Evolutionary conservation across 2,888 invertebrate genomes (phyloP).

Genomic region (Morinoia aosen): DNA sequence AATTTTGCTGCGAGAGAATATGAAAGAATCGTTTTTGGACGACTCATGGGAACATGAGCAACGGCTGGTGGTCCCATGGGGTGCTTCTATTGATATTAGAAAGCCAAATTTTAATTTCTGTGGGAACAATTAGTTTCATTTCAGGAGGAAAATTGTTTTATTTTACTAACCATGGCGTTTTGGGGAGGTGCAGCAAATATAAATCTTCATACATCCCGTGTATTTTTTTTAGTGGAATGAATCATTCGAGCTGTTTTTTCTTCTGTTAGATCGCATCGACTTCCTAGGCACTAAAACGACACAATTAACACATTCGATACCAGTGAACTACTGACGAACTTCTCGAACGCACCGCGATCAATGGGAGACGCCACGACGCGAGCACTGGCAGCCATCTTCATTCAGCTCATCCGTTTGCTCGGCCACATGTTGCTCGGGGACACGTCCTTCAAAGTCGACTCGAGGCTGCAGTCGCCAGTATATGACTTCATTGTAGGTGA

Average conservation of each 20-base stretch:
- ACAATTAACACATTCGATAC: not conserved
- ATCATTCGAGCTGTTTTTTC: not conserved
- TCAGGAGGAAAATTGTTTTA: too few relatives aligned
- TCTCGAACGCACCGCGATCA: not conserved
- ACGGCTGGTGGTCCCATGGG: too few relatives aligned
- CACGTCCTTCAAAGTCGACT: conserved; percentile 10
- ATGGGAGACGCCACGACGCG: not conserved
- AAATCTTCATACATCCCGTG: too few relatives aligned
- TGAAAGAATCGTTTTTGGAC: too few relatives aligned
- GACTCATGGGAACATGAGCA: too few relatives aligned
- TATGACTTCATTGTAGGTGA: conserved; percentile 59
- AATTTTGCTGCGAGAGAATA: too few relatives aligned
- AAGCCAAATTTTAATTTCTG: too few relatives aligned
- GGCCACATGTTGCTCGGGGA: conserved; percentile 26
- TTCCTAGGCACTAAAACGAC: not conserved
- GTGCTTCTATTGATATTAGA: too few relatives aligned
- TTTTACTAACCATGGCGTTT: too few relatives aligned
- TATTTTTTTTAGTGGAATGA: not conserved
- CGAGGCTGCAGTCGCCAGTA: not conserved
- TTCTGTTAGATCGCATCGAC: not conserved
- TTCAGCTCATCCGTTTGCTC: conserved; percentile 1
- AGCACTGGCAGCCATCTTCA: conserved; percentile 14
- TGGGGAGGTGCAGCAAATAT: too few relatives aligned
- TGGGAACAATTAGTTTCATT: too few relatives aligned
- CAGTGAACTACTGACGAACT: not conserved